A percentile compares a stretch with the other conserved stretches of the same genome.
Conservation (phyloP, 35 echinoderm and acorn worm genomes). For the Holothuria glaberrima region DNA sequence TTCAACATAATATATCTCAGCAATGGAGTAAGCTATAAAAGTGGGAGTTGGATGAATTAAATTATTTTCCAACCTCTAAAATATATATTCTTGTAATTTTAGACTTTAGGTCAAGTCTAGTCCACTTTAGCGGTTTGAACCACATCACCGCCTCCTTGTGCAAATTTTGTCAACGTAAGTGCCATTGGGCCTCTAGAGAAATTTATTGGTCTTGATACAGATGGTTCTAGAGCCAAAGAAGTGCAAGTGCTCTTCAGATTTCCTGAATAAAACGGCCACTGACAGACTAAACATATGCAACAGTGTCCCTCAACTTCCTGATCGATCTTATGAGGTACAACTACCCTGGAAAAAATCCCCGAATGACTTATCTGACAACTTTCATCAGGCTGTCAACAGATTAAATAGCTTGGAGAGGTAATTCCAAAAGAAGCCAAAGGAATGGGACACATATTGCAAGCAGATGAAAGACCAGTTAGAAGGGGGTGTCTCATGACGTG, state of each 20-base stretch:
- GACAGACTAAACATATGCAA: constrained; percentile 52
- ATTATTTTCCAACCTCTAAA: too few species aligned
- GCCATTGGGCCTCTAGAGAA: constrained; percentile 66
- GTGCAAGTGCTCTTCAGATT: constrained; percentile 53
- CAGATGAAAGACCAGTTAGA: constrained; percentile 61
- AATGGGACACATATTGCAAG: constrained; percentile 26
- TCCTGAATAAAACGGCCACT: constrained; percentile 42
- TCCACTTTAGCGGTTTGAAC: too few species aligned
- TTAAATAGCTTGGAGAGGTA: constrained; percentile 37
- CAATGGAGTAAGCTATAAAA: too few species aligned
- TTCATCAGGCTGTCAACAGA: constrained; percentile 38
- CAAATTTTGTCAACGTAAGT: constrained; percentile 60
- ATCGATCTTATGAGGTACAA: constrained; percentile 59
- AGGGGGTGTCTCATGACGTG: constrained; percentile 43
- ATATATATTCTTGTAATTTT: too few species aligned
- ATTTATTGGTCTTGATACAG: constrained; percentile 63
- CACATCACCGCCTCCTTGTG: neutral
- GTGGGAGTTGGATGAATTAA: too few species aligned
- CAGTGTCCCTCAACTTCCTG: constrained; percentile 58
- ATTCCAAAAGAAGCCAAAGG: neutral
- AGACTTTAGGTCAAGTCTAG: too few species aligned
- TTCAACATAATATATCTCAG: too few species aligned
- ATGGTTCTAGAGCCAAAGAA: constrained; percentile 58
- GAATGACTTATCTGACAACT: constrained; percentile 57
- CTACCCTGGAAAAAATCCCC: constrained; percentile 46